Percentiles rank a stretch among this genome's conserved stretches.
These are phyloP conservation scores for Cyprinodon brontotheroides DNA, from an alignment of 2,113 vertebrate genomes.

Conservation along the genomic window DNA sequence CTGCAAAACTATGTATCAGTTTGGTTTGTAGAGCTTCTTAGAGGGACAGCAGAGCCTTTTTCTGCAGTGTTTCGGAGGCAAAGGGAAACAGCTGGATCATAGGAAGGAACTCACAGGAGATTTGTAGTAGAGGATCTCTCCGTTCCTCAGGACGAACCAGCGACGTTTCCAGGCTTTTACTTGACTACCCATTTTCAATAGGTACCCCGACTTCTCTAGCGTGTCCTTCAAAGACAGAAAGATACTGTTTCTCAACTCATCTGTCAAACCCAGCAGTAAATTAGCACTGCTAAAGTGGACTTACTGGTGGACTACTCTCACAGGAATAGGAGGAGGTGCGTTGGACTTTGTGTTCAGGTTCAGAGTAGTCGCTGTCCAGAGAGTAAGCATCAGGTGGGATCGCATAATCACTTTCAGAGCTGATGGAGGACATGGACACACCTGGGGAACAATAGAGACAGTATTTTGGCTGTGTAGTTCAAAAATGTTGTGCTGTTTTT, in stretches of 20 bases:
- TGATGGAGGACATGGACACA: conserved; percentile 90
- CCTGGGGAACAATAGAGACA: conserved; percentile 64
- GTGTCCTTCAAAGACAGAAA: conserved; percentile 77
- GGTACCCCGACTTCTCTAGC: conserved; percentile 89
- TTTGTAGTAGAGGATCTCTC: conserved; percentile 90
- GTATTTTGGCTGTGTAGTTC: neutral
- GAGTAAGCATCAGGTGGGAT: conserved; percentile 90
- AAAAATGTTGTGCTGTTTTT: too few relatives aligned
- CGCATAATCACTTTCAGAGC: conserved; percentile 91
- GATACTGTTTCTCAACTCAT: neutral
- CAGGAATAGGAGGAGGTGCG: conserved; percentile 89
- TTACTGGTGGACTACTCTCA: conserved; percentile 82
- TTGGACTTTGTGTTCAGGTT: conserved; percentile 90
- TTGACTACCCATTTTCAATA: conserved; percentile 89
- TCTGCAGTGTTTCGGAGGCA: conserved; percentile 18
- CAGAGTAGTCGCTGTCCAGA: conserved; percentile 88
- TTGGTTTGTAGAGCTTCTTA: neutral
- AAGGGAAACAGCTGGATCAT: conserved; percentile 5
- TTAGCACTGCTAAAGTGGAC: conserved; percentile 20
- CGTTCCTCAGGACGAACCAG: conserved; percentile 90
- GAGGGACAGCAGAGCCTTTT: conserved; percentile 1
- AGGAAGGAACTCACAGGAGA: conserved; percentile 83
- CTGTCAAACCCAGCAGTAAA: neutral
- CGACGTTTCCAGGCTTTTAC: conserved; percentile 90
- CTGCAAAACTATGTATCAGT: neutral